These are phyloP conservation scores for Campaea margaritaria DNA, from an alignment of 2,888 invertebrate species.

Conservation along the genomic window DNA sequence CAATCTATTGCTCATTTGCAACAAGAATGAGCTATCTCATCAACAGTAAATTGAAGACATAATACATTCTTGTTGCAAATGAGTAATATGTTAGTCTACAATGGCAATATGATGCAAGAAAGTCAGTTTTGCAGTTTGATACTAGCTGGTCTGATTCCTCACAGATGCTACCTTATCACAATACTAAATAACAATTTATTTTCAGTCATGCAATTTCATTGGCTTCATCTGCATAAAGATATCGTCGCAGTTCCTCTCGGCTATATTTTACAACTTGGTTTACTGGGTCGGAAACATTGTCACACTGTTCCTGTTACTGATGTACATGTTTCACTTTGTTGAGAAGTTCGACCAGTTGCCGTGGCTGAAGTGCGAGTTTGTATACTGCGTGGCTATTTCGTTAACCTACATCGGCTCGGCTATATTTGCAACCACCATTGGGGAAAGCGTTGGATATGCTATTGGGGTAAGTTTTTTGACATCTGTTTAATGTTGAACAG, in stretches of 20 bases:
- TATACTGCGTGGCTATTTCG: slow-evolving; percentile 89
- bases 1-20: no score
- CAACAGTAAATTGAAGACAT: no score
- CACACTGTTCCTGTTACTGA: slow-evolving; percentile 88
- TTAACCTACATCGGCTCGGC: slow-evolving; percentile 91
- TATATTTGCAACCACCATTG: slow-evolving; percentile 87
- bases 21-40: no score
- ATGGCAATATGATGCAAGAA: no score
- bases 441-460: slow-evolving; percentile 86
- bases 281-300: slow-evolving; percentile 93
- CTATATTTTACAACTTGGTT: slow-evolving; percentile 91
- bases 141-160: no score
- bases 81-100: no score
- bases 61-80: no score
- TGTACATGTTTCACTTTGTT: slow-evolving; percentile 93
- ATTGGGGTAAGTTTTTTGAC: slow-evolving; percentile 88
- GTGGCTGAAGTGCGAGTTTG: slow-evolving; percentile 93
- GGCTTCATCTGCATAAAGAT: slow-evolving; percentile 93
- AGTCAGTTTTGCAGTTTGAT: no score
- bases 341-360: slow-evolving; percentile 93
- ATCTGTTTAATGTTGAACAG: not conserved
- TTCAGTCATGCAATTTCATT: slow-evolving; percentile 88
- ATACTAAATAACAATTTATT: slow-evolving; percentile 33
- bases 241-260: slow-evolving; percentile 86
- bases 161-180: no score